Evolutionary conservation across 2,113 vertebrate genomes (phyloP).

Genomic region (Mesoclemmys tuberculata): DNA sequence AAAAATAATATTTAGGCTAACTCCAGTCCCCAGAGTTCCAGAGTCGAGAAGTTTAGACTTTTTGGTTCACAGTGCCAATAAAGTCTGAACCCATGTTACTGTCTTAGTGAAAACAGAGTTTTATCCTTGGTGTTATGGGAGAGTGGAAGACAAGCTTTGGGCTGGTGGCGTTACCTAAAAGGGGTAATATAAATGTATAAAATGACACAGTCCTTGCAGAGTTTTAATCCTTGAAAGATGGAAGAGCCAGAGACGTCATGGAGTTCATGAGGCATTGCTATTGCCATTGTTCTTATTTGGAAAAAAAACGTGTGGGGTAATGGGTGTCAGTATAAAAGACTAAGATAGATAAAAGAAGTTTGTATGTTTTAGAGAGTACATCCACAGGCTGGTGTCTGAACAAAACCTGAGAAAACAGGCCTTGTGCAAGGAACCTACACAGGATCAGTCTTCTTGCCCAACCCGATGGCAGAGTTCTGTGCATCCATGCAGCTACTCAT

Average conservation of each 20-base stretch:
- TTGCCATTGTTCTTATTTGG: background rate
- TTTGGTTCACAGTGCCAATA: background rate
- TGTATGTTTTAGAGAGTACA: background rate
- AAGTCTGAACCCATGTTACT: background rate
- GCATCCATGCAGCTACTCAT: accelerated
- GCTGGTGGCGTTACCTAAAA: background rate
- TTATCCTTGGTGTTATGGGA: background rate
- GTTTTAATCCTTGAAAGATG: background rate
- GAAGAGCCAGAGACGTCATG: background rate
- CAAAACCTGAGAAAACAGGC: background rate
- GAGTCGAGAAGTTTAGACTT: background rate
- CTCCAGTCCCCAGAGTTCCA: background rate
- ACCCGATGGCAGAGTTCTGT: background rate
- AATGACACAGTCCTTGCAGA: background rate
- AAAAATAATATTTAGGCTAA: background rate
- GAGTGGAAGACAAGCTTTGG: background rate
- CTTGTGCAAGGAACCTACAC: background rate
- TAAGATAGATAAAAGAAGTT: background rate
- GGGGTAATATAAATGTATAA: background rate
- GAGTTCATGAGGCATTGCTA: background rate
- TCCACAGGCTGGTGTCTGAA: background rate
- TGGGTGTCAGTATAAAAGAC: background rate
- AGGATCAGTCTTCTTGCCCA: background rate
- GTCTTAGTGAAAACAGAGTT: background rate
- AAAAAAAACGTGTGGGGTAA: background rate